A percentile compares a stretch with the other conserved stretches of the same genome.
Conservation (phyloP, 2,888 invertebrate genomes). For the Agriopis marginaria region DNA sequence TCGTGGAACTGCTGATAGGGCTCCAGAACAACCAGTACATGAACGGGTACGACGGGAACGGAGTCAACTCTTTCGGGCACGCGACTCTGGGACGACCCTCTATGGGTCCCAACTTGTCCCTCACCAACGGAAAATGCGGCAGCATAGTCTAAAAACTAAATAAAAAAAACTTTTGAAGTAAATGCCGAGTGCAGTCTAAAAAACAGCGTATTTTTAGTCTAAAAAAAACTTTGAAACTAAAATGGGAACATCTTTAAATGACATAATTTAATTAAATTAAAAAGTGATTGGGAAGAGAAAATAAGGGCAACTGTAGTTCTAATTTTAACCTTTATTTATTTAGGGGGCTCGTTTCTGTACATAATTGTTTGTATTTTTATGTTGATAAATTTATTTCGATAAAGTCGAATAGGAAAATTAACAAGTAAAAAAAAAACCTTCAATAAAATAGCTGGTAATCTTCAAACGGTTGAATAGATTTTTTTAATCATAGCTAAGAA, state of each 20-base stretch:
- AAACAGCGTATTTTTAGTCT: constrained; percentile 4
- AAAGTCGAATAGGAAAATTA: too few relatives aligned
- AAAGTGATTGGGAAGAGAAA: background rate
- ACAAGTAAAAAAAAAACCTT: too few relatives aligned
- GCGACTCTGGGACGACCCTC: constrained; percentile 68
- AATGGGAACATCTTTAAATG: constrained; percentile 7
- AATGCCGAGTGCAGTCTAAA: background rate
- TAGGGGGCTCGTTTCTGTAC: too few relatives aligned
- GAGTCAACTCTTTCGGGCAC: constrained; percentile 63
- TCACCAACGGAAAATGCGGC: constrained; percentile 80
- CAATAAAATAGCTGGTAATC: too few relatives aligned
- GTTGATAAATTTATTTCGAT: too few relatives aligned
- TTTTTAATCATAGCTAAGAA: too few relatives aligned
- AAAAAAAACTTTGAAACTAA: background rate
- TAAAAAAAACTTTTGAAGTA: constrained; percentile 1
- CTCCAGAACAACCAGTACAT: constrained; percentile 81
- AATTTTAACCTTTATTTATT: too few relatives aligned
- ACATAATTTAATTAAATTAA: background rate
- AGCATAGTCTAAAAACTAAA: constrained; percentile 70
- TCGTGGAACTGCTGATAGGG: constrained; percentile 78
- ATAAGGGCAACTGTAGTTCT: too few relatives aligned
- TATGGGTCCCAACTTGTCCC: constrained; percentile 68
- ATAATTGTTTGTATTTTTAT: too few relatives aligned
- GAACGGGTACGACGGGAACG: constrained; percentile 67
- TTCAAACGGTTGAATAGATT: too few relatives aligned